A percentile compares a stretch with the other conserved stretches of the same genome.
Evolutionary conservation across 2,113 vertebrate species (phyloP).

Genomic region (Leptobrachium leishanense): DNA sequence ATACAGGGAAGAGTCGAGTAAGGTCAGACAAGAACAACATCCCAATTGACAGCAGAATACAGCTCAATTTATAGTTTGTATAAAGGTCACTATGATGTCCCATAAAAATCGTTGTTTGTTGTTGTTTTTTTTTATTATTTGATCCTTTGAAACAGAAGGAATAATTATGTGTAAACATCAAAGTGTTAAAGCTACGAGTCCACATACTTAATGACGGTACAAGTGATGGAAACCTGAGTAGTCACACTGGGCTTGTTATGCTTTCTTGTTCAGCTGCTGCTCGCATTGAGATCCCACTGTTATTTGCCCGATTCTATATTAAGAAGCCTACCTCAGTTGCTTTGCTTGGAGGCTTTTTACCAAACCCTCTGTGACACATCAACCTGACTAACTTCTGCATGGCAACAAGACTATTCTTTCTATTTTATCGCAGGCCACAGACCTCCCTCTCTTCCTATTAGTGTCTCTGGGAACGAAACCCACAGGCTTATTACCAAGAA

Average conservation of each 20-base stretch:
- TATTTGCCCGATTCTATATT: conserved; percentile 21
- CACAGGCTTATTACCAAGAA: not conserved
- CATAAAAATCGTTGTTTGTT: too few species aligned
- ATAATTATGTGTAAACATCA: too few species aligned
- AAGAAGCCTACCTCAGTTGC: not conserved
- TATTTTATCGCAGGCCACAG: conserved; percentile 5
- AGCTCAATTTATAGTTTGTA: too few species aligned
- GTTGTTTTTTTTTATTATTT: too few species aligned
- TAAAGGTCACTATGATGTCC: too few species aligned
- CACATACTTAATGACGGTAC: not conserved
- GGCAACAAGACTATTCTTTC: conserved; percentile 5
- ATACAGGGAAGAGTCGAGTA: too few species aligned
- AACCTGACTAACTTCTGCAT: conserved; percentile 8
- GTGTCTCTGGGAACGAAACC: not conserved
- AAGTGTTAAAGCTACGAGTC: not conserved
- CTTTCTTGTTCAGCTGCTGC: not conserved
- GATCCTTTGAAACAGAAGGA: too few species aligned
- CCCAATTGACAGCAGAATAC: too few species aligned
- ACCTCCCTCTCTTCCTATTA: not conserved
- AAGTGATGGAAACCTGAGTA: not conserved
- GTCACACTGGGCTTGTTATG: not conserved
- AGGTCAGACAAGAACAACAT: too few species aligned
- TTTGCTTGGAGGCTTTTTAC: conserved; percentile 4
- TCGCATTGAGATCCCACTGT: not conserved
- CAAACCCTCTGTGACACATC: conserved; percentile 4